Base-by-base conservation (phyloP, 2,113 vertebrate species). In the human (Homo sapiens) region DNA sequence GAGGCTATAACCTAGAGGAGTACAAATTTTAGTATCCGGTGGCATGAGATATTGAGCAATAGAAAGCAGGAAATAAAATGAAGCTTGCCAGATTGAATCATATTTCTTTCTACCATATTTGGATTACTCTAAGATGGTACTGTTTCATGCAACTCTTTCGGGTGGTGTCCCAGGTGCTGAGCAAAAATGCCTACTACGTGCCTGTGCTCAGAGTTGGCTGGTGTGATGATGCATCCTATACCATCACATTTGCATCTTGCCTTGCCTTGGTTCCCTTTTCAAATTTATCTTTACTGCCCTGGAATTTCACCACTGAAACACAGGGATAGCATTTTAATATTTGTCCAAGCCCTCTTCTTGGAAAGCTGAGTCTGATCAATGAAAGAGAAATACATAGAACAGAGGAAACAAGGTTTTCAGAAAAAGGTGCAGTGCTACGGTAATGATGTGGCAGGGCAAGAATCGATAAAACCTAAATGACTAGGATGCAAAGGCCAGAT, bases 401-500 rank as follows among this genome's bases (percentile, higher is more conserved):
- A 38, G 7, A 78, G 23, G 30, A 68, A 68, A 27, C 2, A 68
- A 43, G 23, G 14, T 40, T 45, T 59, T 57, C 17, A 23, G 43
- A 27, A 48, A 70, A 48, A 43, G 22, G 17, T 17, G n/a, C 16
- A 9, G 3, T 43, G 55, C 38, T 30, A 6, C 45, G 5, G 3
- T n/a, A 12, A 30, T 72, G 4, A 59, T 20, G 50, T 0, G 32
- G 5, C 2, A 1, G 10, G 4, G 35, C 14, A 64, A 45, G 27
- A 73, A 40, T 38, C 25, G 8, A 32, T 18, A 40, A 55, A 16
- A 18, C 59, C n/a, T 43, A 52, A 23, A 12, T 80, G 23, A 45
- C 11, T 27, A 1, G 2, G 0, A 35, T 4, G 64, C 32, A 43
- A 80, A 73, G 8, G 32, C 1, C 14, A 43, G 8, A 8, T 14